phyloP scores from a whole-genome alignment of 1,140 invertebrate genomes.

The Ladona fulva region DNA sequence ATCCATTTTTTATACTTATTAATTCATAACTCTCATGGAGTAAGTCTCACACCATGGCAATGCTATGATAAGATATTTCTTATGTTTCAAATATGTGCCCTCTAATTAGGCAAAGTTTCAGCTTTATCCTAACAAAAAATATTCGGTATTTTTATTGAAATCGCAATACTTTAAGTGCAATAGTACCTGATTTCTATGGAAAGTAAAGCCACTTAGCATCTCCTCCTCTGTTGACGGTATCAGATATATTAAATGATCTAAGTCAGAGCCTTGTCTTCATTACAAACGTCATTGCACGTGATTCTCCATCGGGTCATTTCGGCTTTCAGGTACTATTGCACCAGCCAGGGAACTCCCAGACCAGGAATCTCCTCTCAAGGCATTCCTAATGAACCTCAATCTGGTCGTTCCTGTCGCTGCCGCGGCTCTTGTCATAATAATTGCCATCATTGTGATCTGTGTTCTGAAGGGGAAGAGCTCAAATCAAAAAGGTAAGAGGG shows the following conservation, averaged over 20 bases:
- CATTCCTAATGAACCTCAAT: conserved; percentile 79
- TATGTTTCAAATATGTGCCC: too few relatives aligned
- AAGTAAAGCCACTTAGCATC: too few relatives aligned
- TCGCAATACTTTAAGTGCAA: background rate
- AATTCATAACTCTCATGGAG: too few relatives aligned
- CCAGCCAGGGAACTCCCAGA: conserved; percentile 76
- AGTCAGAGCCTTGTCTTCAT: too few relatives aligned
- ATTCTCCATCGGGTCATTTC: conserved; percentile 26
- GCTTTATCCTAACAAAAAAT: background rate
- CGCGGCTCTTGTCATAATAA: conserved; percentile 80
- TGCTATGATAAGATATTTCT: too few relatives aligned
- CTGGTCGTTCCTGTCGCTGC: conserved; percentile 89
- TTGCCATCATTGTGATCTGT: conserved; percentile 84
- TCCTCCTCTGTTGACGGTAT: too few relatives aligned
- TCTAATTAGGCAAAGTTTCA: too few relatives aligned
- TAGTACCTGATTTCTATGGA: too few relatives aligned
- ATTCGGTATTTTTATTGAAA: background rate
- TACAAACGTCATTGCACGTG: too few relatives aligned
- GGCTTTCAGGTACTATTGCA: conserved; percentile 86
- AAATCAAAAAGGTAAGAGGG: conserved; percentile 66
- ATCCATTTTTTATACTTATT: too few relatives aligned
- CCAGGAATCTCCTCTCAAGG: conserved; percentile 66
- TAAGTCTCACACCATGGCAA: too few relatives aligned
- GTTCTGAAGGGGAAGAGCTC: conserved; percentile 72
- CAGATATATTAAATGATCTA: too few relatives aligned